These are phyloP conservation scores for Microvelia longipes DNA, from an alignment of 1,140 invertebrate genomes.

Conservation along the genomic window DNA sequence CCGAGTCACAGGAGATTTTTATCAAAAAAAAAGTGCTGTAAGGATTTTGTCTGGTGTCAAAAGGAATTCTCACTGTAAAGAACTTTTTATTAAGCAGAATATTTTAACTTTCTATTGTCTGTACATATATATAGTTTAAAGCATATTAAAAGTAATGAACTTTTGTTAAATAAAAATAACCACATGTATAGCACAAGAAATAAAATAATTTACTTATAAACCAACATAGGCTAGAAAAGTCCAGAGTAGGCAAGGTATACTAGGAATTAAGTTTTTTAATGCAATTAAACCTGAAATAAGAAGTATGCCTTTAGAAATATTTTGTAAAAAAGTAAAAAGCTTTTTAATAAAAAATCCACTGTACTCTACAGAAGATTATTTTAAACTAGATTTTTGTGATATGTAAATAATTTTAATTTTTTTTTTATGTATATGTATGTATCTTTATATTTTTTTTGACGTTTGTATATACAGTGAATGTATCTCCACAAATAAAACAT, in stretches of 20 bases:
- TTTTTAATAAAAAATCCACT: too few relatives aligned
- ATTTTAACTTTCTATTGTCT: neutral
- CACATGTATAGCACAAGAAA: neutral
- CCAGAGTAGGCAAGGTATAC: neutral
- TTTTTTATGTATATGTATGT: too few relatives aligned
- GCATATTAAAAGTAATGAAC: neutral
- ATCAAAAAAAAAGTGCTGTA: neutral
- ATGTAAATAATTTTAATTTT: too few relatives aligned
- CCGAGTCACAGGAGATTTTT: neutral
- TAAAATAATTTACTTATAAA: neutral
- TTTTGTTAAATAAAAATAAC: neutral
- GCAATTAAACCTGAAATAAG: neutral
- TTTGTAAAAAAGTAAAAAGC: too few relatives aligned
- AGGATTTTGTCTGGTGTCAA: neutral
- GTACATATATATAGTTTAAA: neutral
- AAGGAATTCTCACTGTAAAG: neutral
- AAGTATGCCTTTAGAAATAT: too few relatives aligned
- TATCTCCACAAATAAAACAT: too few relatives aligned
- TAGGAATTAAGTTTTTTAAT: neutral
- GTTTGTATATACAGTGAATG: too few relatives aligned
- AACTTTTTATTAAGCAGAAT: neutral
- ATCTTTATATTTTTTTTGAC: too few relatives aligned
- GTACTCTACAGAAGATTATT: too few relatives aligned
- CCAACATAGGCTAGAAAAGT: neutral
- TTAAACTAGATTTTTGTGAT: too few relatives aligned